Evolutionary conservation across 2,888 invertebrate species (phyloP), one percentile per base, ranked within the genome.

Genomic region (Eurytoma adleriae): DNA sequence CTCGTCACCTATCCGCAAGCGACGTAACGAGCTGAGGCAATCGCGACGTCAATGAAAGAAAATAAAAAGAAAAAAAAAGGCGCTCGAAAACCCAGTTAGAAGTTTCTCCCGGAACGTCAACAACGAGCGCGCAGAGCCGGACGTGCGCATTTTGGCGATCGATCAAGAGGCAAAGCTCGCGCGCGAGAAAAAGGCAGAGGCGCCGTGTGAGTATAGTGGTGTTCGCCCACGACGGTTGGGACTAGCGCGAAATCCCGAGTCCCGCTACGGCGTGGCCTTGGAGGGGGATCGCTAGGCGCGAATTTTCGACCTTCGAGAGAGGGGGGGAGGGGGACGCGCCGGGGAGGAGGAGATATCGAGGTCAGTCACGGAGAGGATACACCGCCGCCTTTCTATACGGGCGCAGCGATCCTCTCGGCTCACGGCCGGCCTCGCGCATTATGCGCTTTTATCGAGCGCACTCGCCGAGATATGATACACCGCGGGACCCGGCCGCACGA

Each of bases 261-360:
- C 64, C 54, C 56, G 73, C 73, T 66, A 73, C 69, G 68, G n/a
- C 14, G 24, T 54, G 67, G 59, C 79, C 80, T 80, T 80, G 77
- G 57, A 59, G n/a, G 50, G 18, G 54, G 48, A 73, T 64, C 56
- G 69, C 73, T 66, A 74, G 67, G 69, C 70, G 78, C 74, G 64
- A 81, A 78, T 77, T 73, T 77, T 52, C 69, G 69, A 78, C 80
- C 78, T 81, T 81, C 74, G 78, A n/a, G 13, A 50, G 40, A 16
- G 13, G 30, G n/a, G 30, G 50, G 40, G 40, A 40, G 40, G 40
- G 30, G 7, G 27, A 13, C 18, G 13, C 24, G 0, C 30, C 30
- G 67, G 27, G 40, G 18, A 52, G 50, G 50, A 56, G n/a, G 48
- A 24, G 62, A 76, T 73, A 79, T 75, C 79, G 70, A 79, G 70